Percentiles rank a stretch among this genome's conserved stretches.
These are phyloP conservation scores for Microplitis demolitor DNA, from an alignment of 1,140 invertebrate genomes.

Conservation along the genomic window DNA sequence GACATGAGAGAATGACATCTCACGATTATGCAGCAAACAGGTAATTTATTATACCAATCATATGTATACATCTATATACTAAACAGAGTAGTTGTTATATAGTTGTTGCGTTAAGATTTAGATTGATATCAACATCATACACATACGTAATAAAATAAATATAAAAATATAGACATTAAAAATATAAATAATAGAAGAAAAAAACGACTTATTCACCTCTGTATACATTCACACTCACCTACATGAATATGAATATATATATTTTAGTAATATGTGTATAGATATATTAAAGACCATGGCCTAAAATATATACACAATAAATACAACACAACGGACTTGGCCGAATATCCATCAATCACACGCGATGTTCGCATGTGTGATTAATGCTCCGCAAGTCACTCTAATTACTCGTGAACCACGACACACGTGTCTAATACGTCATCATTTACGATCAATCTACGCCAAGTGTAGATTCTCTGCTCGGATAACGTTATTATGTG, in stretches of 20 bases:
- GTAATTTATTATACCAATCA: background rate
- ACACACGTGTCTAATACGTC: background rate
- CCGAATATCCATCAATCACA: conserved; percentile 3
- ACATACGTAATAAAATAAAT: background rate
- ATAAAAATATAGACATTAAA: background rate
- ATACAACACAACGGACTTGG: background rate
- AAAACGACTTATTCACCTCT: no score
- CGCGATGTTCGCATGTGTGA: conserved; percentile 10
- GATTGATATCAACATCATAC: background rate
- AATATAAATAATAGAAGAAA: background rate
- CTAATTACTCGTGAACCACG: conserved; percentile 5
- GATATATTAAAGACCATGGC: background rate
- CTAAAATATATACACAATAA: background rate
- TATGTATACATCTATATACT: no score
- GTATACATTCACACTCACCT: no score
- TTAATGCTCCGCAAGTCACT: conserved; percentile 5
- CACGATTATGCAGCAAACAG: background rate
- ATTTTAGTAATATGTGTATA: background rate
- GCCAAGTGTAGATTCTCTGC: background rate
- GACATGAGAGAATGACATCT: background rate
- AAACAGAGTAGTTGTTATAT: no score
- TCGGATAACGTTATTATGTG: background rate
- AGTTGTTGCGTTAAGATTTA: no score
- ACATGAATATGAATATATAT: background rate
- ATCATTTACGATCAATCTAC: background rate